Conservation (phyloP, 2,797 vertebrate genomes). For the Adrianichthys oophorus region DNA sequence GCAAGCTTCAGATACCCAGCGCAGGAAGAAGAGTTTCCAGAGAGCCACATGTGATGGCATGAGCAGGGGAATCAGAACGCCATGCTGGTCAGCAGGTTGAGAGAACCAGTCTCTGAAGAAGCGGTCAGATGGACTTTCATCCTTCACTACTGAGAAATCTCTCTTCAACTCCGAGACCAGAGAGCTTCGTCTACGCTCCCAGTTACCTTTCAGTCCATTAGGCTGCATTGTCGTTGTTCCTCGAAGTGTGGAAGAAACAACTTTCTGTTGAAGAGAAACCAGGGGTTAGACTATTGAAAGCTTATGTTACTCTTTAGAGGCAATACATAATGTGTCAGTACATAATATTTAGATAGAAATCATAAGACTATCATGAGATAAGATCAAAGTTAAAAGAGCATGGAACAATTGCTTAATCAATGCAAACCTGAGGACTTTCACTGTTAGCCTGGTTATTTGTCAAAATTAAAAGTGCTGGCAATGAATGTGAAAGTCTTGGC, state of each 20-base stretch:
- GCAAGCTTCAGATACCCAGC: constrained; percentile 95
- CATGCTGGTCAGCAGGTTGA: constrained; percentile 84
- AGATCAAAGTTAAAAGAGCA: no score
- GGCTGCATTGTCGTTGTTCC: constrained; percentile 77
- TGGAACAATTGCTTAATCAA: no score
- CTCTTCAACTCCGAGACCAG: constrained; percentile 81
- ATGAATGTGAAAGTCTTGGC: no score
- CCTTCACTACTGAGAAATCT: constrained; percentile 72
- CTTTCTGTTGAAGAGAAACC: constrained; percentile 77
- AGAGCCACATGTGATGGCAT: constrained; percentile 85
- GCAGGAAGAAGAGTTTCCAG: constrained; percentile 96
- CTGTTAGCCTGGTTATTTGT: no score
- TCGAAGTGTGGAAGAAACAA: constrained; percentile 88
- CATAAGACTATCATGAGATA: no score
- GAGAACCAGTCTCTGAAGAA: constrained; percentile 89
- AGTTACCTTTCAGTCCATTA: constrained; percentile 80
- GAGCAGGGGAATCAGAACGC: constrained; percentile 84
- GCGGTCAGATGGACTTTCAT: constrained; percentile 79
- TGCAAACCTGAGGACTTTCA: no score
- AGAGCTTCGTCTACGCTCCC: constrained; percentile 86
- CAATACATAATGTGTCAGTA: no score
- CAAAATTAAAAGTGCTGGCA: no score
- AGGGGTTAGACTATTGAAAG: background rate
- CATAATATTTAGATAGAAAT: no score
- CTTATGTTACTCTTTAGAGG: no score